Evolutionary conservation across 1,140 invertebrate species (phyloP).

Genomic region (Vanessa tameamea): DNA sequence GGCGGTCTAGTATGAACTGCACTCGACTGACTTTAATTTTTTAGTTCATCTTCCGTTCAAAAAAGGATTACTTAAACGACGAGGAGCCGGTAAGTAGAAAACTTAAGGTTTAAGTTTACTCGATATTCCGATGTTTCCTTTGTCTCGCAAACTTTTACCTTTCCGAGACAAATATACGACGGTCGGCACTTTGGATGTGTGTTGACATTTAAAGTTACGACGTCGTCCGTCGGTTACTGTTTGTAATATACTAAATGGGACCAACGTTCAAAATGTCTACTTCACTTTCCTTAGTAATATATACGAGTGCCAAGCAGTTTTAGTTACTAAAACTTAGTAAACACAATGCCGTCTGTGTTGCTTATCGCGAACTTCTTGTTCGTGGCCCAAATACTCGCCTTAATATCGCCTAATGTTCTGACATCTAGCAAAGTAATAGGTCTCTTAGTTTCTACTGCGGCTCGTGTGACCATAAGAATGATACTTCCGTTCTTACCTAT

Average conservation of each 20-base stretch:
- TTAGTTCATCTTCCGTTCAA: not conserved
- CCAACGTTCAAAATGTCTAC: slow-evolving; percentile 2
- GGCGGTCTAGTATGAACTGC: no score
- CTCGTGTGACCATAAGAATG: slow-evolving; percentile 5
- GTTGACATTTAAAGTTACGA: slow-evolving; percentile 27
- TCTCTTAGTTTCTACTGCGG: slow-evolving; percentile 18
- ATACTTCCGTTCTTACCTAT: slow-evolving; percentile 29
- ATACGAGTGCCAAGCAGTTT: slow-evolving; percentile 1
- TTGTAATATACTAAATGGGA: slow-evolving; percentile 13
- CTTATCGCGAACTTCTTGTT: slow-evolving; percentile 5
- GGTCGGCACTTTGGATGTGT: slow-evolving; percentile 7
- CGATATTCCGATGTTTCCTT: not conserved
- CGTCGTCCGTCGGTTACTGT: not conserved
- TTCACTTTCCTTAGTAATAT: not conserved
- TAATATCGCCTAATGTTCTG: slow-evolving; percentile 26
- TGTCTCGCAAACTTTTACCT: not conserved
- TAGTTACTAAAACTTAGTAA: slow-evolving; percentile 7
- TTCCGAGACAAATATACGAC: slow-evolving; percentile 7
- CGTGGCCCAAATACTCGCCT: slow-evolving; percentile 12
- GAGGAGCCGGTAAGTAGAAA: not conserved
- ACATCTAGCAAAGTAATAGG: slow-evolving; percentile 32
- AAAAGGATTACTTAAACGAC: no score
- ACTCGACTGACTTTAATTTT: no score
- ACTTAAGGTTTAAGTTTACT: slow-evolving; percentile 16
- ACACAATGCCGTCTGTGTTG: slow-evolving; percentile 2